These are phyloP conservation scores for Rhombomys opimus DNA, from an alignment of 2,113 vertebrate species.

Conservation along the genomic window DNA sequence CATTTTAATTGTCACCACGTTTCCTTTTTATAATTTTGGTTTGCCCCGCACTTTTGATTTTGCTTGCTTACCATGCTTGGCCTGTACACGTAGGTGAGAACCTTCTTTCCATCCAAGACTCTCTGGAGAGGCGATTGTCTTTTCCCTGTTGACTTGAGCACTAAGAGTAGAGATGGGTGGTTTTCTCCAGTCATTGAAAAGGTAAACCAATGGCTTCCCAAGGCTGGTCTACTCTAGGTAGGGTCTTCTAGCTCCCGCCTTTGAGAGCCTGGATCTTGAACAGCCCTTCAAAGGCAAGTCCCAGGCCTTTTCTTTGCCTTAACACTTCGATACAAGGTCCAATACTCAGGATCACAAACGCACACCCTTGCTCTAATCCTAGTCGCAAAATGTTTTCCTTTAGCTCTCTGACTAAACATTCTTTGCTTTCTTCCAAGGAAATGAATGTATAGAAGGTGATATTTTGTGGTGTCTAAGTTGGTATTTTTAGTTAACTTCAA, in stretches of 20 bases:
- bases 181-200: neutral
- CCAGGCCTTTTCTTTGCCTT: neutral
- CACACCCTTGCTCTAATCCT: neutral
- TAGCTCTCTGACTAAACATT: neutral
- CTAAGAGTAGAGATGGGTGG: neutral
- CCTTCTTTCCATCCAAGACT: neutral
- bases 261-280: neutral
- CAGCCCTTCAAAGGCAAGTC: neutral
- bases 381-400: neutral
- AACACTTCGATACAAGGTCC: neutral
- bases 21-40: constrained; percentile 9
- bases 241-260: neutral
- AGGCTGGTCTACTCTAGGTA: neutral
- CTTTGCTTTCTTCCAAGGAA: neutral
- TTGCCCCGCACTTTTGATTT: neutral
- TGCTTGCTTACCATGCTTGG: neutral
- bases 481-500: constrained; percentile 21
- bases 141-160: neutral
- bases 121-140: neutral
- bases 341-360: neutral
- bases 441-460: neutral
- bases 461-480: neutral
- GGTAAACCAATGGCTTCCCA: neutral
- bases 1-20: neutral
- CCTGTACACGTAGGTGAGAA: neutral